Evolutionary conservation across 2,797 vertebrate species (phyloP), one percentile per base, ranked within the genome.

Genomic region (Arrhamphus sclerolepis): DNA sequence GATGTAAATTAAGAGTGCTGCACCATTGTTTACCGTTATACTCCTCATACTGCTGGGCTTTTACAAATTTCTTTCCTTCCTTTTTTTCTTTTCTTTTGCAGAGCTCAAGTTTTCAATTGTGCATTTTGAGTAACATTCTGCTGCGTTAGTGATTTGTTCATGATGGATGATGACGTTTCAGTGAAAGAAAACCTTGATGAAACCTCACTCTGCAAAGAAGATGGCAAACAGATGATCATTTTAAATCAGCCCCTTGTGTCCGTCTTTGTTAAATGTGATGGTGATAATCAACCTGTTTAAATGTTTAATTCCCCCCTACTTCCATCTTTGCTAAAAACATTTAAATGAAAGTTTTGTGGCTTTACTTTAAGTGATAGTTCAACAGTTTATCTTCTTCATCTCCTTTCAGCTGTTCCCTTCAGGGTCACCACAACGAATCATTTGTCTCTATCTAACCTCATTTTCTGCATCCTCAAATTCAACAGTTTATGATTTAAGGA

Each of bases 21-120:
- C 55, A 29, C 44, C 41, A 39, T 31, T 74, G 73, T 75, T 79
- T 74, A 68, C 72, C 68, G 81, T 62, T 55, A 65, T 74, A 74
- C 53, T 46, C 70, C 70, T 64, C 66, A 72, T 74, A 69, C 58
- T 49, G 62, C 29, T 29, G 43, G 51, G 58, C 49, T 34, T 65
- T 46, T 29, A 62, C 60, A 60, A 29, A 61, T 5, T 0, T 18
- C 13, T 51, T 47, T 47, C 17, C 6, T 24, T 6, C 10, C 9
- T 38, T 38, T 38, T 5, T 38, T 38, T 38, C 13, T 38, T 38
- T 13, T 4, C 29, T 31, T 50, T 26, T 21, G 18, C 34, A 17
- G 19, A 19, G 17, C 31, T 54, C 17, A 9, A 66, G 17, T 5
- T 47, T 68, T 29, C 17, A n/a, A 6, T 48, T 46, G n/a, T 24